phyloP scores from a whole-genome alignment of 2,888 invertebrate species.

The Escarpia spicata region DNA sequence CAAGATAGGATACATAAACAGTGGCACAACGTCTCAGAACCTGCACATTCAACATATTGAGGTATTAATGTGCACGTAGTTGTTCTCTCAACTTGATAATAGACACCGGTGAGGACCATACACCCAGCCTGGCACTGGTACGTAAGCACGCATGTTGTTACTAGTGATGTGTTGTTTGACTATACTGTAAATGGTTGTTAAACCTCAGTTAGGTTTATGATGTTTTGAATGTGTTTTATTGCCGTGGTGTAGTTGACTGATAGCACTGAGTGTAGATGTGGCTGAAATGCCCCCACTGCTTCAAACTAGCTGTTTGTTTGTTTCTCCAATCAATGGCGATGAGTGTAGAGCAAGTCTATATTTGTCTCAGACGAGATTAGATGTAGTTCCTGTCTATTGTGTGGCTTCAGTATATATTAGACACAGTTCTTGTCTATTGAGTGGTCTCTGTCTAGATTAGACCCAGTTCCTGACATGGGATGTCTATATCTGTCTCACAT shows the following conservation, averaged over 20 bases:
- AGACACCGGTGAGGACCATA: background rate
- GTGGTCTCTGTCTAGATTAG: background rate
- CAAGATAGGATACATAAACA: background rate
- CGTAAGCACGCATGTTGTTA: background rate
- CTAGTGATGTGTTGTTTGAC: background rate
- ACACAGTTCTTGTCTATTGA: background rate
- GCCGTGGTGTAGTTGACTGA: background rate
- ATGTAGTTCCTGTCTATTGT: background rate
- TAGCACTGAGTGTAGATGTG: background rate
- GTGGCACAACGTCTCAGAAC: background rate
- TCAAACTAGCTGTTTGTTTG: background rate
- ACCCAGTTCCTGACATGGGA: no score
- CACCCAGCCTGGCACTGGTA: background rate
- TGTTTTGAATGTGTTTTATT: background rate
- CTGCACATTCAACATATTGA: background rate
- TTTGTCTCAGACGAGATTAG: no score
- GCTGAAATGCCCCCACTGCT: background rate
- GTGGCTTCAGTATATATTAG: background rate
- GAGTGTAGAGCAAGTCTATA: no score
- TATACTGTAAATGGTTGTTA: background rate
- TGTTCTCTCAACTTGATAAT: background rate
- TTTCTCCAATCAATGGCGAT: background rate
- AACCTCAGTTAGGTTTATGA: background rate
- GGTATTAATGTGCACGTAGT: background rate
- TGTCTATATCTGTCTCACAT: background rate